A percentile compares a stretch with the other conserved stretches of the same genome.
phyloP scores from a whole-genome alignment of 2,797 vertebrate species.

The Cynodonichthys magdalenae region DNA sequence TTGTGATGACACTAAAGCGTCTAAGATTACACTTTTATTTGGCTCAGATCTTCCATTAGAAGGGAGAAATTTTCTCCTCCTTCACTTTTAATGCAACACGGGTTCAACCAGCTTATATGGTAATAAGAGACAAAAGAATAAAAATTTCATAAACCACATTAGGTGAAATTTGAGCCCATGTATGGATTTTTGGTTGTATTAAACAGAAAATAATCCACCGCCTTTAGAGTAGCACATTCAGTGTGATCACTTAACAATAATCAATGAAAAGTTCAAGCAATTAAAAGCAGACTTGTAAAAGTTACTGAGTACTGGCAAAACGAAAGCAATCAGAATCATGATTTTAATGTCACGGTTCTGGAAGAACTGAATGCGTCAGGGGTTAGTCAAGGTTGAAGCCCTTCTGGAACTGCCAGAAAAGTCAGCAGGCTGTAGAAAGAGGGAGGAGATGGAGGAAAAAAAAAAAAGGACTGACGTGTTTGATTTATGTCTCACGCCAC shows the following conservation, averaged over 20 bases:
- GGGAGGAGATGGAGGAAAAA: constrained; percentile 14
- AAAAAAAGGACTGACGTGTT: constrained; percentile 63
- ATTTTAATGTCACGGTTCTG: constrained; percentile 53
- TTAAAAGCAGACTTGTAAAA: not conserved
- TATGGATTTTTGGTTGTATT: constrained; percentile 19
- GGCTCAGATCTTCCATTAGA: constrained; percentile 46
- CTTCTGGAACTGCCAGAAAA: constrained; percentile 49
- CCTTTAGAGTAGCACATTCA: constrained; percentile 8
- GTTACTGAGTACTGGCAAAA: not conserved
- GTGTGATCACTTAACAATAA: constrained; percentile 11
- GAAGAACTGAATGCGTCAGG: constrained; percentile 39
- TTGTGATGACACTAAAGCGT: constrained; percentile 31
- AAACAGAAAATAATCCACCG: constrained; percentile 7
- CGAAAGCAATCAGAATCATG: constrained; percentile 32
- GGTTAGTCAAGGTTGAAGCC: constrained; percentile 58
- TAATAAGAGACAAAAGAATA: constrained; percentile 25
- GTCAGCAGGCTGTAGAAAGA: constrained; percentile 48
- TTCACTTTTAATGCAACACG: constrained; percentile 46
- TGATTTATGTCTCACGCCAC: constrained; percentile 81
- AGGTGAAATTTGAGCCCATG: constrained; percentile 39
- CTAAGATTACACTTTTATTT: constrained; percentile 63
- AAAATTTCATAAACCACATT: constrained; percentile 25
- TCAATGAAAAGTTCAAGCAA: constrained; percentile 5
- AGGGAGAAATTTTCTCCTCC: constrained; percentile 44
- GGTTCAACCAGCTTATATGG: constrained; percentile 41